Base-by-base conservation (phyloP, 2,888 invertebrate species). In the Ormyrus nitidulus region DNA sequence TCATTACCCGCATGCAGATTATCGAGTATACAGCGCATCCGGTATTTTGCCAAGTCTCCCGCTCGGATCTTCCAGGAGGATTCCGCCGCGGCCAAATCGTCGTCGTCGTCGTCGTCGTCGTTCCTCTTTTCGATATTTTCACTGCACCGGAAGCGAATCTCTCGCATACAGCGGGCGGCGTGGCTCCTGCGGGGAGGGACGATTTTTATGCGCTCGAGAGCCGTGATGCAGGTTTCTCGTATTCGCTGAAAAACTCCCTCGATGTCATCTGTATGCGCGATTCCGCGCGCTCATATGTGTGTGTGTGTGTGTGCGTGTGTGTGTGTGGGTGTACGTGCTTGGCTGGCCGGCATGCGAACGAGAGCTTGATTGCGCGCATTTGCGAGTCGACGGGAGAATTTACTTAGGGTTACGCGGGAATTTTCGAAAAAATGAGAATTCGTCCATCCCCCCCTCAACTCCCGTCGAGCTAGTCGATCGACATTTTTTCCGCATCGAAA, bases 1-100 rank as follows among this genome's bases (percentile, higher is more conserved):
- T 68, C 77, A 19, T 19, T 64, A 70, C 58, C 46, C 61, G 65
- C 71, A 58, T 72, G 71, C 65, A 77, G 56, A 71, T 77, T 77
- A 76, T 76, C 61, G n/a, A 62, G 62, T 54, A 48, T 34, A 64
- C 44, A 48, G 46, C 46, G 70, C 51, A 66, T 66, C 66, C 53
- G 53, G 66, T 53, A 53, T 66, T 59, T 70, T 13, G 9, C 53
- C 53, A 62, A 19, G 13, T 51, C 46, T 34, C 11, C 48, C 11
- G 49, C 6, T 34, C 34, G 34, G 3, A 4, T 34, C 66, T n/a
- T 34, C 66, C n/a, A 56, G 34, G 34, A 34, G 34, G 34, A 34
- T 34, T 34, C 44, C 46, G n/a, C 54, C 74, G 66, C 7, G 56
- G 49, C n/a, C 66, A 48, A n/a, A 13, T 68, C 56, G 54, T 34